Base-by-base conservation (phyloP, 2,113 vertebrate species). In the Vidua chalybeata region DNA sequence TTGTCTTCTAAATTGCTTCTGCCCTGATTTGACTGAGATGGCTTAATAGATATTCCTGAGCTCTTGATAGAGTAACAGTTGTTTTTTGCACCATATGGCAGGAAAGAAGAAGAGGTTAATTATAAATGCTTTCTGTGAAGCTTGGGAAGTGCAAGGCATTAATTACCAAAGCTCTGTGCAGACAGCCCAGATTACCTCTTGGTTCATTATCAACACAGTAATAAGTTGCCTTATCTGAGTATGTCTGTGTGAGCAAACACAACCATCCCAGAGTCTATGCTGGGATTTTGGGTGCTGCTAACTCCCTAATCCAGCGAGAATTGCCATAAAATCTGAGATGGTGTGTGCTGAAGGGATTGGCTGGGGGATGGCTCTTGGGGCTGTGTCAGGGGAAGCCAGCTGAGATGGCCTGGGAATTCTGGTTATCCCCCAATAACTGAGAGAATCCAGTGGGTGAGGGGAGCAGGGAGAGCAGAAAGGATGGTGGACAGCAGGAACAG, bases 1-100 rank as follows among this genome's bases (percentile, higher is more conserved):
- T 46, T 83, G 58, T 56, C 41, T 85, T 87, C 76, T 82, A 83
- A 97, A 93, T 85, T 64, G 45, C 39, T 82, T 72, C 74, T 94
- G 71, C 30, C 49, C 12, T 72, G 49, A 63, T 91, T 90, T 83
- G 78, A 24, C 71, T 82, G 87, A 80, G 74, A 49, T 22, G 22
- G 22, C 16, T 87, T 46, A 61, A 73, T 66, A 67, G 30, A n/a
- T 78, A 35, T 87, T 93, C 71, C 49, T 78, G 39, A 35, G 81
- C 56, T 82, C 10, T 45, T 48, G 51, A 26, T 13, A 41, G 33
- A 85, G 21, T 61, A 87, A 48, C 73, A 56, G 78, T 35, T 9
- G 2, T 8, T 63, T 84, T 92, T 43, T 82, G 56, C 48, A 63
- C 68, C 31, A 9, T 48, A 30, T 0, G 2, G 30, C 22, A 41